These are phyloP conservation scores for Chrysomela aeneicollis DNA, from an alignment of 2,888 invertebrate species.

Conservation along the genomic window DNA sequence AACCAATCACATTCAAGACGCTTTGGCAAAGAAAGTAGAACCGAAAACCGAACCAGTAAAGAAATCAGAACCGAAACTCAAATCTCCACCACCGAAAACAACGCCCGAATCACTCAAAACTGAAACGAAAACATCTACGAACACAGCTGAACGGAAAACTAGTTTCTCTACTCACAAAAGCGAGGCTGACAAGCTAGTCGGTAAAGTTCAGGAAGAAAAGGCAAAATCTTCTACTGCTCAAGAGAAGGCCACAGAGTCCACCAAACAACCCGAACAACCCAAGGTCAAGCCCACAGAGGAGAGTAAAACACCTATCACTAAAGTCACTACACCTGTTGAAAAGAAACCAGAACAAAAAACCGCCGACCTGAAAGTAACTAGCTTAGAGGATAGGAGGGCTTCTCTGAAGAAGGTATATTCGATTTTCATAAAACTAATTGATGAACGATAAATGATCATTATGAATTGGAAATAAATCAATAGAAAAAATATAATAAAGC, in stretches of 20 bases:
- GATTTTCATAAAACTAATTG: no score
- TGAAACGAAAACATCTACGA: conserved; percentile 39
- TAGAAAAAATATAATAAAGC: no score
- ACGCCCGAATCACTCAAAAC: conserved; percentile 42
- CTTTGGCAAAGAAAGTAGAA: conserved; percentile 58
- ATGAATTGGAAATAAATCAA: no score
- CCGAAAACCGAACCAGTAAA: conserved; percentile 45
- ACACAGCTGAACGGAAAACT: conserved; percentile 38
- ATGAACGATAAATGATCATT: no score
- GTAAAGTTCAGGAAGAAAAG: conserved; percentile 6
- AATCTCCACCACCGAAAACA: conserved; percentile 38
- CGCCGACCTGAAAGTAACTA: conserved; percentile 48
- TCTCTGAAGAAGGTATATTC: conserved; percentile 47
- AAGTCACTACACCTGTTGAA: conserved; percentile 38
- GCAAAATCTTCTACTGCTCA: neutral
- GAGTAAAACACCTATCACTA: conserved; percentile 31
- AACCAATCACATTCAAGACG: conserved; percentile 61
- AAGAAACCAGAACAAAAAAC: conserved; percentile 46
- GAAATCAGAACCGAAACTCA: conserved; percentile 41
- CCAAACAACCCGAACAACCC: conserved; percentile 38
- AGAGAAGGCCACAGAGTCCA: neutral
- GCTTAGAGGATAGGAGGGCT: conserved; percentile 42
- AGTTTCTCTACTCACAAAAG: conserved; percentile 31
- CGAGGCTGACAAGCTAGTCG: conserved; percentile 31
- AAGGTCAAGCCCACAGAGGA: conserved; percentile 32